Evolutionary conservation across 2,888 invertebrate species (phyloP), one percentile per base, ranked within the genome.

Genomic region (Sphecodes monilicornis): DNA sequence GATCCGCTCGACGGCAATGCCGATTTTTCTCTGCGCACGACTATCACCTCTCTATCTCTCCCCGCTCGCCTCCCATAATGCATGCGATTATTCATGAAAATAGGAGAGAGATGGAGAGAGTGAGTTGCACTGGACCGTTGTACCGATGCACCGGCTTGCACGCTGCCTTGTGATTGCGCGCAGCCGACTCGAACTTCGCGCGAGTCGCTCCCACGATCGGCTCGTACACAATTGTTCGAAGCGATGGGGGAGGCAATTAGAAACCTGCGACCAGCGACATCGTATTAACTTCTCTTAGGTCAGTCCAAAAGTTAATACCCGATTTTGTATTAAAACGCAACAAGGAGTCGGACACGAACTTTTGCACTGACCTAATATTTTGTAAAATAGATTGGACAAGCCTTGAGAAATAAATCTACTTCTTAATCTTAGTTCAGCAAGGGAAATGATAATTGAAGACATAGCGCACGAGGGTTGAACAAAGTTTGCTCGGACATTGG

Each of bases 71-170:
- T 43, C 64, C 39, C 66, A 36, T 46, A 54, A 71, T 86, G 90
- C 90, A 89, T 89, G 90, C 73, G 76, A 54, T 84, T 80, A 60
- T 84, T 80, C 78, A 69, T 36, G 18, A 41, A n/a, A 32, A 50
- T 54, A 68, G 26, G 50, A 60, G 54, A 29, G 75, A 80, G 74
- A 60, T 6, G 60, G n/a, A 32, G 71, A 41, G 66, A 68, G 71
- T 36, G 77, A 80, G 76, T 70, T 74, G 75, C 76, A 78, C 76
- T 29, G 64, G 70, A 82, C 64, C 78, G 81, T 84, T 78, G 88
- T 88, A 88, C 79, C 78, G 81, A 86, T 78, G 88, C 90, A 88
- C 79, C 82, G 78, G 86, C 88, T 89, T 88, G 80, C 64, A 76
- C 82, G 18, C 43, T 78, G 78, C 71, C 57, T 76, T 68, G 26